Conservation (phyloP, 2,797 vertebrate genomes). For the Enteromius fasciolatus region DNA sequence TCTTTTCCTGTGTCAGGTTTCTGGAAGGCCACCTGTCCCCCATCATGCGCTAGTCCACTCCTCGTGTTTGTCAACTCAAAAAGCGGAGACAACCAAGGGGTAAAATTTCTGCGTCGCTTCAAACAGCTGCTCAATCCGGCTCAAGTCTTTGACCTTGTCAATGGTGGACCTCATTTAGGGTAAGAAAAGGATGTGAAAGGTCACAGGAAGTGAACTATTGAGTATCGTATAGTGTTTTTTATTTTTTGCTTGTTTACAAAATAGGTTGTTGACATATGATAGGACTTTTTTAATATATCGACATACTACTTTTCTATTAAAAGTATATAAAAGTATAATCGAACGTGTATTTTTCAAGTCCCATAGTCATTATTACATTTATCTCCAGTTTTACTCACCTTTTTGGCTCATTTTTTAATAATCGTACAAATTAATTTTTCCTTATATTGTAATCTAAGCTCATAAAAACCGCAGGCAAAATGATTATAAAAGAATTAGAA, state of each 20-base stretch:
- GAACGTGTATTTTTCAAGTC: neutral
- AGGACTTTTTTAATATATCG: neutral
- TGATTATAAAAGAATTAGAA: neutral
- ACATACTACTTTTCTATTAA: neutral
- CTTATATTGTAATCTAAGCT: neutral
- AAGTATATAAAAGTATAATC: neutral
- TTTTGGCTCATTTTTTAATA: neutral
- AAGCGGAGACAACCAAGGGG: conserved; percentile 98
- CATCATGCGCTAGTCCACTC: conserved; percentile 95
- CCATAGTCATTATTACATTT: neutral
- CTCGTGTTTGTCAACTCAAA: conserved; percentile 99
- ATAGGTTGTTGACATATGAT: neutral
- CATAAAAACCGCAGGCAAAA: neutral
- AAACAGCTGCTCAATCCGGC: conserved; percentile 98
- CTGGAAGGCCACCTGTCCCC: conserved; percentile 97
- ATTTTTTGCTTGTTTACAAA: neutral
- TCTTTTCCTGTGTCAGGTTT: conserved; percentile 83
- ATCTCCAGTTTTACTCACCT: neutral
- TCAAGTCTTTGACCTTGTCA: conserved; percentile 98
- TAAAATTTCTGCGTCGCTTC: conserved; percentile 97
- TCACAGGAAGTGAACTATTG: neutral
- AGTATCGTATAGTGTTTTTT: neutral
- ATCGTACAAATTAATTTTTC: neutral
- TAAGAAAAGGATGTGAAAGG: conserved; percentile 68
- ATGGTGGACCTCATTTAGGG: conserved; percentile 97